Percentiles rank a stretch among this genome's conserved stretches.
Conservation (phyloP, 1,140 invertebrate genomes). For the Drosophila melanica region DNA sequence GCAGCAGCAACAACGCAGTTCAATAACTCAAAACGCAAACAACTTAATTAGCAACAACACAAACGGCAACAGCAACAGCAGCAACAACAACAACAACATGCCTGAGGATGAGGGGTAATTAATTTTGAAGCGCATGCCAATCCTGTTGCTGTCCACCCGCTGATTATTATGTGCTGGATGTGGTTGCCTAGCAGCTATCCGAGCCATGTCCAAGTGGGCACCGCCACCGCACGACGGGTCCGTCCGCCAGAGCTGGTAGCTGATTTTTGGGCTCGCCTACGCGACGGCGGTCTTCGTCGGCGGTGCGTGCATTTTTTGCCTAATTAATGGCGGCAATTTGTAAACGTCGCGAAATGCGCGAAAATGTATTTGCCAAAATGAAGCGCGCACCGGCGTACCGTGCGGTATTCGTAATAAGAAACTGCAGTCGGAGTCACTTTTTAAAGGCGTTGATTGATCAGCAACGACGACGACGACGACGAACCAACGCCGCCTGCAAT, state of each 20-base stretch:
- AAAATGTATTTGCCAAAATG: conserved; percentile 80
- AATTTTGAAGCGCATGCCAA: conserved; percentile 79
- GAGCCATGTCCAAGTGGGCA: background rate
- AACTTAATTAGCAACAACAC: conserved; percentile 73
- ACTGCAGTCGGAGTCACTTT: conserved; percentile 64
- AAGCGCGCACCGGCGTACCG: conserved; percentile 26
- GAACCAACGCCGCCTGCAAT: conserved; percentile 44
- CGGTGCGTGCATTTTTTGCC: conserved; percentile 75
- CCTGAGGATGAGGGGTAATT: conserved; percentile 60
- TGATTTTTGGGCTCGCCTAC: conserved; percentile 57
- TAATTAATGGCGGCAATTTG: conserved; percentile 83
- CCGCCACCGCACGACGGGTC: too few species aligned
- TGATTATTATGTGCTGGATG: conserved; percentile 76
- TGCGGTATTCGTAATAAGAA: conserved; percentile 69
- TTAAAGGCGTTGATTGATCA: conserved; percentile 83
- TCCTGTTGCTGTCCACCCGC: conserved; percentile 80
- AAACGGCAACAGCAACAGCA: conserved; percentile 36
- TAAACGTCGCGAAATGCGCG: conserved; percentile 81
- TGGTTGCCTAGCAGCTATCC: conserved; percentile 43
- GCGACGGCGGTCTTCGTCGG: conserved; percentile 28
- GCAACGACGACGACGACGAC: conserved; percentile 48
- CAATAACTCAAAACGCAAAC: conserved; percentile 78
- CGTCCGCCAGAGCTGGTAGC: too few species aligned
- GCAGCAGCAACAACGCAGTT: conserved; percentile 49
- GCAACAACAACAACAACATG: conserved; percentile 32